phyloP scores from a whole-genome alignment of 2,113 vertebrate species.

The Procavia capensis region DNA sequence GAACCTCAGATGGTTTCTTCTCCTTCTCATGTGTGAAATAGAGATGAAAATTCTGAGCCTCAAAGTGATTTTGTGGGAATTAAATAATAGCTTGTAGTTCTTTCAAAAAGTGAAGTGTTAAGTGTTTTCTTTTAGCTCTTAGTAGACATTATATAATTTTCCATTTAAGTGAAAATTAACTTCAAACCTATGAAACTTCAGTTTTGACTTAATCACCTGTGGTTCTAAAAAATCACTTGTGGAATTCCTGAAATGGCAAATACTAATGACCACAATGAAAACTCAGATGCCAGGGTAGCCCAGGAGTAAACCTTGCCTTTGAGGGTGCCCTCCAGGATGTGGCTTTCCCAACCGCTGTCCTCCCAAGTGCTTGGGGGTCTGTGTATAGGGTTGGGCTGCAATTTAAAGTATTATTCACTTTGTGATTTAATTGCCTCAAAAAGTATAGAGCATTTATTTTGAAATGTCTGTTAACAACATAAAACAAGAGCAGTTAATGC shows the following conservation, averaged over 20 bases:
- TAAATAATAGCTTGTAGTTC: slow-evolving; percentile 65
- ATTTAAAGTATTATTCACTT: slow-evolving; percentile 4
- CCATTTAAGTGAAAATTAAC: slow-evolving; percentile 73
- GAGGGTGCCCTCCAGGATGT: not conserved
- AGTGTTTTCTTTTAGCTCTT: slow-evolving; percentile 52
- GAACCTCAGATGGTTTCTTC: slow-evolving; percentile 41
- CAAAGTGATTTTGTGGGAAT: slow-evolving; percentile 63
- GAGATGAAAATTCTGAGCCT: slow-evolving; percentile 70
- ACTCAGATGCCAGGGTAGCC: not conserved
- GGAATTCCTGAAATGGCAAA: slow-evolving; percentile 1
- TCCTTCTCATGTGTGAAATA: slow-evolving; percentile 71
- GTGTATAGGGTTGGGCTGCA: not conserved
- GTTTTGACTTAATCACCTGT: slow-evolving; percentile 53
- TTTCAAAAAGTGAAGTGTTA: slow-evolving; percentile 68
- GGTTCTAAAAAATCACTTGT: not conserved
- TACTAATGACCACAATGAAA: not conserved
- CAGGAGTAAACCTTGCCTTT: not conserved
- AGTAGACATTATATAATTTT: slow-evolving; percentile 65
- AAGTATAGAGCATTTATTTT: slow-evolving; percentile 27
- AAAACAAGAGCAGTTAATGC: not conserved
- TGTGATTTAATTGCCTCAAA: not conserved
- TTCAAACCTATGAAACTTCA: slow-evolving; percentile 54
- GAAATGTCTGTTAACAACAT: slow-evolving; percentile 7
- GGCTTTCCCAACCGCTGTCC: not conserved
- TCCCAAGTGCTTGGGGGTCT: not conserved